Conservation (phyloP, 1,140 invertebrate species). For the Amphibalanus amphitrite region DNA sequence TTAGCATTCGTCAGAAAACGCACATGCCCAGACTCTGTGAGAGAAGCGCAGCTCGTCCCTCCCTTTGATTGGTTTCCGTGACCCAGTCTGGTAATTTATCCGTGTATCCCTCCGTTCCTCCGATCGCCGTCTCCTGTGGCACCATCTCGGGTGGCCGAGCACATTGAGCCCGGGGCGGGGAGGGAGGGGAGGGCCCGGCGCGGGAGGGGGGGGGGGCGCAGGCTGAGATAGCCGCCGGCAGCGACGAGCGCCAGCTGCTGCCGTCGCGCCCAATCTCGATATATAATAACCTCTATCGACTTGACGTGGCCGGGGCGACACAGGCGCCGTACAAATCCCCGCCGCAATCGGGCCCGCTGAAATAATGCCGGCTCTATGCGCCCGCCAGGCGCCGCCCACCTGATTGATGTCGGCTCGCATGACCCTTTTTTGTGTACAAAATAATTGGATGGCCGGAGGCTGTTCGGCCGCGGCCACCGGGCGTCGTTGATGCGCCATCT, state of each 20-base stretch:
- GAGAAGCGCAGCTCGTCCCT: too few relatives aligned
- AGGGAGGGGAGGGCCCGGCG: too few relatives aligned
- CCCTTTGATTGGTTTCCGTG: too few relatives aligned
- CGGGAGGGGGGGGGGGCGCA: too few relatives aligned
- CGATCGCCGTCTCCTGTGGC: not conserved
- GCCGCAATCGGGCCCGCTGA: not conserved
- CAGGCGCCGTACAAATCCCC: not conserved
- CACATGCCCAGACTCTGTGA: too few relatives aligned
- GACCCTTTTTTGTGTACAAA: not conserved
- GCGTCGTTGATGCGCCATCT: too few relatives aligned
- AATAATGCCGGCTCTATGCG: not conserved
- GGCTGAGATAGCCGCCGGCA: not conserved
- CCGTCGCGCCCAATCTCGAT: not conserved
- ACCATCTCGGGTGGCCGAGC: not conserved
- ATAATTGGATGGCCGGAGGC: not conserved
- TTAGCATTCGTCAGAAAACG: too few relatives aligned
- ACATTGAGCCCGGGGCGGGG: not conserved
- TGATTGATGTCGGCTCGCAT: not conserved
- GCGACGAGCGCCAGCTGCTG: not conserved
- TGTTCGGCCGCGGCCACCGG: too few relatives aligned
- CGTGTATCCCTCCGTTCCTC: too few relatives aligned
- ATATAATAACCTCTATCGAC: slow-evolving; percentile 2
- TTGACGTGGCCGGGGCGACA: not conserved
- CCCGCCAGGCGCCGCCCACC: not conserved
- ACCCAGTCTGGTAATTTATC: too few relatives aligned